phyloP scores from a whole-genome alignment of 2,888 invertebrate species.

The Ennomos erosarius region DNA sequence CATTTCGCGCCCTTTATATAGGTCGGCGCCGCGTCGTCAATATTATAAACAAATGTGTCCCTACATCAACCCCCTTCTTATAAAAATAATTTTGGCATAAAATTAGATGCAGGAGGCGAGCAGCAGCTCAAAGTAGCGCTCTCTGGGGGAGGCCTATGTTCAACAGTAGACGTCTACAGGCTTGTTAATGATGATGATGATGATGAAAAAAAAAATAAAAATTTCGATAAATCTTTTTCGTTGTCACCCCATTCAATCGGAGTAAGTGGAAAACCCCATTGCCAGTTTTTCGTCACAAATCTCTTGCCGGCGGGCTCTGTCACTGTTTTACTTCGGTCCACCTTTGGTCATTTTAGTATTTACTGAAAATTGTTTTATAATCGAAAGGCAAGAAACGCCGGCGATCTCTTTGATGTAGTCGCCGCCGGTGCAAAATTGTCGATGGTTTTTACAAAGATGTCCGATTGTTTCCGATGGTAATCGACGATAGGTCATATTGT shows the following conservation, averaged over 20 bases:
- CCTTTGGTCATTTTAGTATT: constrained; percentile 42
- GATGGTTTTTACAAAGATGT: constrained; percentile 52
- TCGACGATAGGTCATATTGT: constrained; percentile 29
- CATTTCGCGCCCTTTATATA: too few relatives aligned
- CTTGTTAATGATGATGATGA: too few relatives aligned
- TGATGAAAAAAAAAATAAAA: too few relatives aligned
- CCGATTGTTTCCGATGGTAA: constrained; percentile 60
- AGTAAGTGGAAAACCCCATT: constrained; percentile 36
- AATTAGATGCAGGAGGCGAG: too few relatives aligned
- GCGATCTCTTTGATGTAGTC: constrained; percentile 44
- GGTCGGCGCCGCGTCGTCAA: too few relatives aligned
- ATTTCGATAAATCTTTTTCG: background rate
- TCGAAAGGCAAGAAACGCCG: constrained; percentile 45
- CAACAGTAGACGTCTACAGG: too few relatives aligned
- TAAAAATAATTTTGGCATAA: too few relatives aligned
- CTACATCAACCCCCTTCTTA: too few relatives aligned
- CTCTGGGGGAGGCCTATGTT: too few relatives aligned
- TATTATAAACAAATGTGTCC: too few relatives aligned
- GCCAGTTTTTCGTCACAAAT: constrained; percentile 44
- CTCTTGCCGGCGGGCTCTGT: constrained; percentile 35
- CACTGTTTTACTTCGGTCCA: constrained; percentile 26
- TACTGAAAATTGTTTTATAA: constrained; percentile 55
- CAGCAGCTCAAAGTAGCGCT: too few relatives aligned
- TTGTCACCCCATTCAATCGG: constrained; percentile 34
- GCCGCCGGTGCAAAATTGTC: constrained; percentile 49